Base-by-base conservation (phyloP, 2,888 invertebrate genomes). In the Dasypolia templi region DNA sequence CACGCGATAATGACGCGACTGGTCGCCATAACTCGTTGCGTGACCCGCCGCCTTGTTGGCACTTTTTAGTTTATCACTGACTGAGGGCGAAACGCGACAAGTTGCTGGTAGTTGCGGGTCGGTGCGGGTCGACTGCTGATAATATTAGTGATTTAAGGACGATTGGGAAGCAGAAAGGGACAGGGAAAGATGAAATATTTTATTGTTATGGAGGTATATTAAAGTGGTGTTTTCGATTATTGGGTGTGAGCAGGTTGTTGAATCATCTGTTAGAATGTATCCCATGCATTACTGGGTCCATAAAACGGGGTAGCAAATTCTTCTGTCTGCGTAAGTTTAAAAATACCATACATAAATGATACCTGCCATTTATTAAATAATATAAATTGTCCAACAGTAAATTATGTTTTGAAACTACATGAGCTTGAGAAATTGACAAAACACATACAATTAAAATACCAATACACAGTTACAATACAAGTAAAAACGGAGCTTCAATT, bases 61-160 rank as follows among this genome's bases (percentile, higher is more conserved):
- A 56, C 42, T 29, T 64, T 67, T 46, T 67, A 64, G 29, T 75
- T 75, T 81, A 75, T 68, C 63, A 51, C 55, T 29, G n/a, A 53
- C 17, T 32, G 39, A 29, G 39, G 14, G 4, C n/a, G 39, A 61
- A 35, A 29, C 29, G 42, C 53, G 32, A 32, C 72, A 14, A 56
- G 55, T 53, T 39, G 61, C 35, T n/a, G 61, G 17, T 22, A 2
- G 58, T 17, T 29, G 55, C 26, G 26, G 59, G 17, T n/a, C 12
- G 65, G 12, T n/a, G 35, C 22, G 26, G 63, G 22, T 14, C 44
- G 3, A 44, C 14, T 66, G 56, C n/a, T 66, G 56, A 79, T 65
- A 22, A 71, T 61, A 32, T 64, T 44, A 35, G 9, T 39, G 26
- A 61, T 35, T 58, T 53, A 53, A 32, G 46, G 9, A 42, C 39